These are phyloP conservation scores for Argyrosomus regius DNA, from an alignment of 2,797 vertebrate genomes.

Conservation along the genomic window DNA sequence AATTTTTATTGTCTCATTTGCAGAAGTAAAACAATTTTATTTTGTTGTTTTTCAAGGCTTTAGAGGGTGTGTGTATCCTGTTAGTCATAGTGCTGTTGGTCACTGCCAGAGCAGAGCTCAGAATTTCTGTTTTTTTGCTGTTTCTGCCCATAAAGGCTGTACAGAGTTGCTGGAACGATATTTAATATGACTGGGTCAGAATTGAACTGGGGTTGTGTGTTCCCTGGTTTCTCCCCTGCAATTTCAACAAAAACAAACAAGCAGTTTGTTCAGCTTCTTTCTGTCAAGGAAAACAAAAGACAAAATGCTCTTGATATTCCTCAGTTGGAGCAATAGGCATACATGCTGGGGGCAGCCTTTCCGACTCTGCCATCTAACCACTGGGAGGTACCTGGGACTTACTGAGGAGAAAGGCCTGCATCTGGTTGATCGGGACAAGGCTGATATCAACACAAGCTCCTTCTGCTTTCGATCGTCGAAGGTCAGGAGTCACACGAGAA, in stretches of 20 bases:
- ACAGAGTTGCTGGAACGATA: constrained; percentile 9
- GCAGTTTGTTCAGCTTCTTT: constrained; percentile 5
- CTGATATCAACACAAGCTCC: constrained; percentile 91
- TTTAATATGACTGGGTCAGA: constrained; percentile 23
- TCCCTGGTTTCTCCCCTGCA: background rate
- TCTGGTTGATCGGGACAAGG: constrained; percentile 90
- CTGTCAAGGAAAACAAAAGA: background rate
- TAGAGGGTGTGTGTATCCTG: background rate
- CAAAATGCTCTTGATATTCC: constrained; percentile 17
- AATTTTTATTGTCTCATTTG: background rate
- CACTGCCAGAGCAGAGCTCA: background rate
- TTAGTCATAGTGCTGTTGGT: constrained; percentile 5
- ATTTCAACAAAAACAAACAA: constrained; percentile 3
- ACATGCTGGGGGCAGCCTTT: constrained; percentile 94
- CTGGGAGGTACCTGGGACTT: constrained; percentile 93
- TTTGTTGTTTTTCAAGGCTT: background rate
- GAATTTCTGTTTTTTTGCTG: background rate
- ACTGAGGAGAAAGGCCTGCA: constrained; percentile 90
- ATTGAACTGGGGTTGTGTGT: background rate
- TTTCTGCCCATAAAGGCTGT: constrained; percentile 4
- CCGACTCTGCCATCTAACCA: constrained; percentile 93
- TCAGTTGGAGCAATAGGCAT: constrained; percentile 95
- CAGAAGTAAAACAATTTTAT: background rate
- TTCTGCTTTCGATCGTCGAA: constrained; percentile 95
- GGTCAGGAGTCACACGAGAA: constrained; percentile 78